These are phyloP conservation scores for Peromyscus eremicus DNA, from an alignment of 2,797 vertebrate species.

Conservation along the genomic window DNA sequence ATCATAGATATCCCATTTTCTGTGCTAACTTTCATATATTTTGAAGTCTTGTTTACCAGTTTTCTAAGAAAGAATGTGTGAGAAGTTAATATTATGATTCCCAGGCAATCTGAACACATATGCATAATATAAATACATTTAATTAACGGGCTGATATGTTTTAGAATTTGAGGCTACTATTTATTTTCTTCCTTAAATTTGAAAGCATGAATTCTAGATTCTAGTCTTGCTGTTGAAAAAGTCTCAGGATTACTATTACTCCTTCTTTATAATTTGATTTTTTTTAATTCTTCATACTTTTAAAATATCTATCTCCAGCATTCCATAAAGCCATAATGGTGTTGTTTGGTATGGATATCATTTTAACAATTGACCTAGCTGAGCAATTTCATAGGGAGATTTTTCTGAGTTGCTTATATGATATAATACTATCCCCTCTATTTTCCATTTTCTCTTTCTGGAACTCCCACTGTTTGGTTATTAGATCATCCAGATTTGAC, in stretches of 20 bases:
- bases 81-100: neutral
- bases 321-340: slow-evolving; percentile 3
- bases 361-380: slow-evolving; percentile 29
- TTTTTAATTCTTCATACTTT: neutral
- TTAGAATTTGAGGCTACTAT: neutral
- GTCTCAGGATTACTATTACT: slow-evolving; percentile 10
- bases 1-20: neutral
- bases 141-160: neutral
- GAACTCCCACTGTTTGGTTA: neutral
- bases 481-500: neutral
- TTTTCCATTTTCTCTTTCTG: slow-evolving; percentile 34
- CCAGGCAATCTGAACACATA: neutral
- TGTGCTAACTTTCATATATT: neutral
- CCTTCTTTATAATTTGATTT: slow-evolving; percentile 45
- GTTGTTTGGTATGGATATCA: slow-evolving; percentile 33
- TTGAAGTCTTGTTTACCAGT: neutral
- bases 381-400: slow-evolving; percentile 15
- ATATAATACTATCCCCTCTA: neutral
- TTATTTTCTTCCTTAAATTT: neutral
- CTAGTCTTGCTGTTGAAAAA: neutral
- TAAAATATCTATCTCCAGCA: slow-evolving; percentile 6
- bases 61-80: neutral
- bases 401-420: slow-evolving; percentile 24
- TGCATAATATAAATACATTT: slow-evolving; percentile 14
- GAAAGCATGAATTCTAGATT: slow-evolving; percentile 5